Percentiles rank a stretch among this genome's conserved stretches.
Conservation (phyloP, 2,888 invertebrate genomes). For the Apocheima hispidaria region DNA sequence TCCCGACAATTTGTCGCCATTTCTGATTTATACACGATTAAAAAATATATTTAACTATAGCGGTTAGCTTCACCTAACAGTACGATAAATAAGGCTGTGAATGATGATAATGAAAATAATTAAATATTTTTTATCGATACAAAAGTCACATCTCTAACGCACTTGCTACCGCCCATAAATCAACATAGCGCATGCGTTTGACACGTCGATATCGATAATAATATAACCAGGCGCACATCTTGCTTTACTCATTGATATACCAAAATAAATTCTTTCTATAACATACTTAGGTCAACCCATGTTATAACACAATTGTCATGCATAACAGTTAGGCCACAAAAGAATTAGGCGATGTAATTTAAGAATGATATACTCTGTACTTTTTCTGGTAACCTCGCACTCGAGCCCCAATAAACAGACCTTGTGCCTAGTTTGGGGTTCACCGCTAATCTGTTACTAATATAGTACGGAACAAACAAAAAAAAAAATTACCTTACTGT, state of each 20-base stretch:
- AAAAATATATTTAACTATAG: neutral
- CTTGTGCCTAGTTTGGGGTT: no score
- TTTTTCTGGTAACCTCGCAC: no score
- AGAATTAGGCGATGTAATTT: no score
- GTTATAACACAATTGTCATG: neutral
- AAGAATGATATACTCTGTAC: no score
- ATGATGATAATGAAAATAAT: neutral
- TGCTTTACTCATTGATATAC: slow-evolving; percentile 27
- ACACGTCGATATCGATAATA: slow-evolving; percentile 24
- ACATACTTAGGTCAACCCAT: neutral
- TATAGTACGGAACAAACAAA: no score
- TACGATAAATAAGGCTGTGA: neutral
- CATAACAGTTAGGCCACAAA: no score
- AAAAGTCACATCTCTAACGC: slow-evolving; percentile 51
- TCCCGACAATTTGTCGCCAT: no score
- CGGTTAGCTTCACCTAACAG: no score
- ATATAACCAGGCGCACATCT: slow-evolving; percentile 27
- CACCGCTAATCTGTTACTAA: no score
- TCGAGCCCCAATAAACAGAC: no score
- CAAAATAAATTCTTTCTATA: neutral
- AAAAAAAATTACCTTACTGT: no score
- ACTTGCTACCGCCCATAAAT: slow-evolving; percentile 76
- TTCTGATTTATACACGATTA: slow-evolving; percentile 28
- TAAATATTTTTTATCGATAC: slow-evolving; percentile 46
- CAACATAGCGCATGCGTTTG: slow-evolving; percentile 62